Evolutionary conservation across 2,113 vertebrate genomes (phyloP), one percentile per base, ranked within the genome.

Genomic region (Gorsachius goisagi): DNA sequence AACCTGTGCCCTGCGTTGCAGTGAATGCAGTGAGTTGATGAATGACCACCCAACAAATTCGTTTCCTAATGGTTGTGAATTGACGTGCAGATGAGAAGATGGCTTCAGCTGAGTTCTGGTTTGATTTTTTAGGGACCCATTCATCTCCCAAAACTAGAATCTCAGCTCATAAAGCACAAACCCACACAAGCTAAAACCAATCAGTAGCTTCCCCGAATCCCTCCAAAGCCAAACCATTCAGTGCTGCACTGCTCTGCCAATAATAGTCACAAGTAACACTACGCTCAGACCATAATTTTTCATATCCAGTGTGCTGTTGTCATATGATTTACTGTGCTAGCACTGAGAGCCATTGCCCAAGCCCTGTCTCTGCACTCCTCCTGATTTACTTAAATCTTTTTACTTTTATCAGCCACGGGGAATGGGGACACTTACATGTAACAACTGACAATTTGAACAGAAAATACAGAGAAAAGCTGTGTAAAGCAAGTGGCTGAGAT

Each of bases 361-460:
- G 93, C 92, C 86, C 52, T 72, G 86, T 90, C 68, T 74, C 95
- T 44, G 85, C 92, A 95, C 97, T 97, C 95, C 97, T 98, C 89
- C 97, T 97, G 97, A 98, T 98, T 98, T 98, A 96, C 98, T 98
- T 98, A 98, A 98, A 98, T 97, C 97, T 98, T 97, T 97, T 94
- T 96, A 97, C 98, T 97, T 98, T 97, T 97, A 96, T 97, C 98
- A 98, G 91, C 97, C 96, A 89, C 98, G 82, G 98, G 97, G 96
- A 98, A 98, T 94, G 95, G 98, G 96, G 97, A 98, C 98, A 98
- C 98, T 98, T 98, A 98, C 95, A 97, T 95, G 98, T 98, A 98
- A 98, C 98, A 98, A 98, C 98, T 97, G 98, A 98, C 98, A 98
- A 98, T 98, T 98, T 98, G 97, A 98, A 94, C 96, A 94, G 94